These are phyloP conservation scores for Corythornis vintsioides DNA, from an alignment of 2,113 vertebrate species.

Conservation along the genomic window DNA sequence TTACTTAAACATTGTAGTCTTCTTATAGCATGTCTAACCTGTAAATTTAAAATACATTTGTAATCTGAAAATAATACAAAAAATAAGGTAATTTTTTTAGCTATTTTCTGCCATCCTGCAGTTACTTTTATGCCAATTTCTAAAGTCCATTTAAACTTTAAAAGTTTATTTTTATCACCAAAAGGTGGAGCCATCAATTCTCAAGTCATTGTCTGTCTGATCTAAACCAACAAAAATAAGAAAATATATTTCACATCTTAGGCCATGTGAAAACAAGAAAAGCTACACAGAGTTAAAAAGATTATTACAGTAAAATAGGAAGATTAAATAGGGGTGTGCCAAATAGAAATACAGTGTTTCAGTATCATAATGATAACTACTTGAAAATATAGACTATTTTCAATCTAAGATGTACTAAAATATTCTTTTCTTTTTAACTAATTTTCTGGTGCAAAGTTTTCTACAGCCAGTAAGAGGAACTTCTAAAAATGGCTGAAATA, in stretches of 20 bases:
- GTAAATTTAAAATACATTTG: neutral
- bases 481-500: neutral
- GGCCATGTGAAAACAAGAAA: neutral
- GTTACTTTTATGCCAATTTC: neutral
- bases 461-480: neutral
- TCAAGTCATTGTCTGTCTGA: neutral
- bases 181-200: slow-evolving; percentile 29
- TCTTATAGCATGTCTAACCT: neutral
- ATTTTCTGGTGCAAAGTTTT: neutral
- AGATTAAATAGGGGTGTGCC: neutral
- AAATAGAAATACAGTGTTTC: neutral
- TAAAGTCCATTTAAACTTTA: neutral
- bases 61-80: neutral
- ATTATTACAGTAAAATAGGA: neutral
- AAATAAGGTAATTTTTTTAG: neutral
- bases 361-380: neutral
- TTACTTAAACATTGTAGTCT: neutral
- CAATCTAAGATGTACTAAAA: neutral
- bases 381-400: neutral
- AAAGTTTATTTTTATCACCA: neutral
- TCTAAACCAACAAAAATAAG: neutral
- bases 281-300: neutral
- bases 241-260: neutral
- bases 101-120: neutral
- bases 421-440: neutral